phyloP scores from a whole-genome alignment of 2,888 invertebrate genomes.

The Hypselothyrea guttata region DNA sequence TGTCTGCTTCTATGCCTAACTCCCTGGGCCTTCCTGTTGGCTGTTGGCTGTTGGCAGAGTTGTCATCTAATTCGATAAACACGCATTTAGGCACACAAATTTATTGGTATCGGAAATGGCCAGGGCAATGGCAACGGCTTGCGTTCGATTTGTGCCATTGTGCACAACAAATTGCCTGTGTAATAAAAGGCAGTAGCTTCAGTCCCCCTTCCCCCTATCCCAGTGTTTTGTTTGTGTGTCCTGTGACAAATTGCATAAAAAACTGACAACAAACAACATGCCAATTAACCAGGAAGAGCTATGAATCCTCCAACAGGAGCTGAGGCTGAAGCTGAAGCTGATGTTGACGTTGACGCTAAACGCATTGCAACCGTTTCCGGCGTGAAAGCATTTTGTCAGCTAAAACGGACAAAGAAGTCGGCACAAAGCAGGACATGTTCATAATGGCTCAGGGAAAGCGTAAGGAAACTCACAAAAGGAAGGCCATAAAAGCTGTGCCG shows the following conservation, averaged over 20 bases:
- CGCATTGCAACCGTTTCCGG: constrained; percentile 75
- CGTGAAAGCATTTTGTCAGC: constrained; percentile 75
- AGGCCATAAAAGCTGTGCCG: neutral
- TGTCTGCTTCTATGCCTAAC: too few relatives aligned
- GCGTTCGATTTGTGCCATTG: constrained; percentile 43
- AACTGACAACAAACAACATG: constrained; percentile 20
- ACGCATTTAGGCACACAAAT: constrained; percentile 65
- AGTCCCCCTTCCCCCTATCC: neutral
- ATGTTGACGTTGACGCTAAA: constrained; percentile 46
- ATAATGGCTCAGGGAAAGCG: constrained; percentile 18
- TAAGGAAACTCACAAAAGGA: constrained; percentile 3
- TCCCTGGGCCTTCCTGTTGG: too few relatives aligned
- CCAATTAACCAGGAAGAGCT: constrained; percentile 35
- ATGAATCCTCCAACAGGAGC: constrained; percentile 55
- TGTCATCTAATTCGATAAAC: constrained; percentile 66
- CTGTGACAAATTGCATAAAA: constrained; percentile 73
- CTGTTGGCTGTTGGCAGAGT: constrained; percentile 1
- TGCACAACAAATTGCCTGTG: constrained; percentile 70
- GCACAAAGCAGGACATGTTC: constrained; percentile 2
- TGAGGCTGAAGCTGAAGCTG: constrained; percentile 15
- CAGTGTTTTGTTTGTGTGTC: constrained; percentile 32
- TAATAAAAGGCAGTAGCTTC: constrained; percentile 50
- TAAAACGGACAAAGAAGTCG: constrained; percentile 50
- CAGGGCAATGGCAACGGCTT: constrained; percentile 15
- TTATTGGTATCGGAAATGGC: constrained; percentile 67